Evolutionary conservation across 2,797 vertebrate genomes (phyloP).

Genomic region (Molossus alvarezi): DNA sequence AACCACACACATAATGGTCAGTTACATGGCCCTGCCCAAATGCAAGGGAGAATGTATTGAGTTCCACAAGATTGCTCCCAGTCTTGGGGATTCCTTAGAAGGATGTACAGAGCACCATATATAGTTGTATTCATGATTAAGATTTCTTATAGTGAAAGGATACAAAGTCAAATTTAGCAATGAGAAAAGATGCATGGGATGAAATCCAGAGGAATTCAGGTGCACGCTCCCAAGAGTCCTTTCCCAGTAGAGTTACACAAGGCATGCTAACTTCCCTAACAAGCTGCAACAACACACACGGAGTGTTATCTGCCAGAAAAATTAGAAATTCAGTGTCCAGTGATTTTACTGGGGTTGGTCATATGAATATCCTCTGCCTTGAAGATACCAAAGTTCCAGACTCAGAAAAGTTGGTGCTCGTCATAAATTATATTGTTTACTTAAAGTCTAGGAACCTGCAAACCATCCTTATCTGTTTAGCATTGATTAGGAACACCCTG

Average conservation of each 20-base stretch:
- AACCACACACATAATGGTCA: not conserved
- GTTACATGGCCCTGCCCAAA: not conserved
- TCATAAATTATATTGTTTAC: not conserved
- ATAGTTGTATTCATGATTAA: not conserved
- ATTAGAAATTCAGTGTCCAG: not conserved
- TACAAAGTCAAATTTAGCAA: constrained; percentile 5
- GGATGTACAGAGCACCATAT: not conserved
- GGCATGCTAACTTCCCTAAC: not conserved
- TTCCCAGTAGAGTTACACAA: not conserved
- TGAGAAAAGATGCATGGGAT: not conserved
- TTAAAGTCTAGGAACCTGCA: not conserved
- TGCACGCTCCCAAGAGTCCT: not conserved
- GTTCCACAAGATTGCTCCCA: not conserved
- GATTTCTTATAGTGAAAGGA: not conserved
- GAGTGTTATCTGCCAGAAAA: not conserved
- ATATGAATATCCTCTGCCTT: not conserved
- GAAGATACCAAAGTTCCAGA: not conserved
- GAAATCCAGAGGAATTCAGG: not conserved
- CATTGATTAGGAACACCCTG: not conserved
- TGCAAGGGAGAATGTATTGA: not conserved
- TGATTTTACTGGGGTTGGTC: not conserved
- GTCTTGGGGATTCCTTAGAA: not conserved
- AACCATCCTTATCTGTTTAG: not conserved
- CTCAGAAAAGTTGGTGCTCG: not conserved
- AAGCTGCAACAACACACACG: not conserved